phyloP scores from a whole-genome alignment of 2,113 vertebrate species.

The Heterochromis multidens region DNA sequence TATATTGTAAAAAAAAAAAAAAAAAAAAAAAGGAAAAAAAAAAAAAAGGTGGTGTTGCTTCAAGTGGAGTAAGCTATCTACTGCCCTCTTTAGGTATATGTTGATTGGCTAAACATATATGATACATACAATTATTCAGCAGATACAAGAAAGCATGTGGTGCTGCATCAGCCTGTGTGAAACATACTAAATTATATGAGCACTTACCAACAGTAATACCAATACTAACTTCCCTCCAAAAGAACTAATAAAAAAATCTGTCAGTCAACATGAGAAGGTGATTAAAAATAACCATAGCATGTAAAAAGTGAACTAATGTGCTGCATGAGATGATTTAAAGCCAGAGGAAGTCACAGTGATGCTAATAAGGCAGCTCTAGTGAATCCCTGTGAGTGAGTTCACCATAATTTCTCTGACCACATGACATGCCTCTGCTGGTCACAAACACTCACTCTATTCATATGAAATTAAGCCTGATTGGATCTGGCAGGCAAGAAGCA shows the following conservation, averaged over 20 bases:
- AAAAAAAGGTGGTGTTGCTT: not conserved
- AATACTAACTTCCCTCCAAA: not conserved
- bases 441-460: conserved; percentile 13
- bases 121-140: not conserved
- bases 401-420: not conserved
- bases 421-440: conserved; percentile 10
- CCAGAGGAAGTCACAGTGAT: not conserved
- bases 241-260: not conserved
- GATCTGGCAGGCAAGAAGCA: not conserved
- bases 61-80: not conserved
- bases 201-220: not conserved
- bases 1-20: not conserved
- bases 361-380: not conserved
- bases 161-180: not conserved
- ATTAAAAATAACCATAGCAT: not conserved
- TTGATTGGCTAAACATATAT: not conserved
- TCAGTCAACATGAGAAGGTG: not conserved
- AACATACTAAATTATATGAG: not conserved
- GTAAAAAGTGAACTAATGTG: not conserved
- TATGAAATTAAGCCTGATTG: not conserved
- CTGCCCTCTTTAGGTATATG: not conserved
- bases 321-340: not conserved
- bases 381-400: not conserved
- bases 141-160: not conserved
- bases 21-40: not conserved